Conservation (phyloP, 2,888 invertebrate genomes). For the Himalopsyche japonica region DNA sequence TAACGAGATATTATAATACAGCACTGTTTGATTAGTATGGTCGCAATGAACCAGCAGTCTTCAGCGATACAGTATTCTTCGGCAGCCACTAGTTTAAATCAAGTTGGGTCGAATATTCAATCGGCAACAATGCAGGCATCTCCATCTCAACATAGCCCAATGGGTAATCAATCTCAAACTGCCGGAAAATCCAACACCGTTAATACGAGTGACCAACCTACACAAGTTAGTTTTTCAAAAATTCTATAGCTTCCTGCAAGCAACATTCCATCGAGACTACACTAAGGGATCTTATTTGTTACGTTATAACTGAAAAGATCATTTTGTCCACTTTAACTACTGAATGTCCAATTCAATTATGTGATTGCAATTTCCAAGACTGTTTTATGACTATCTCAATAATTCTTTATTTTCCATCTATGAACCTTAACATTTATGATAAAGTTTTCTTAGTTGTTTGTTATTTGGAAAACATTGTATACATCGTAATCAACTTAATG, state of each 20-base stretch:
- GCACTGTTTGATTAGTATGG: neutral
- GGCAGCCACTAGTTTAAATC: slow-evolving; percentile 2
- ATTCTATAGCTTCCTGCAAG: neutral
- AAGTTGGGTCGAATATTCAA: slow-evolving; percentile 48
- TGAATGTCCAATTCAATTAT: too few relatives aligned
- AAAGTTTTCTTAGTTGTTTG: too few relatives aligned
- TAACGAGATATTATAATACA: neutral
- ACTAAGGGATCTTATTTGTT: too few relatives aligned
- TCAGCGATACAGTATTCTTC: slow-evolving; percentile 30
- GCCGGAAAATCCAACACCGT: slow-evolving; percentile 46
- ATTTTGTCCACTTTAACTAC: too few relatives aligned
- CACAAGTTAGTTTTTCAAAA: slow-evolving; percentile 46
- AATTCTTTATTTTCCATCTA: too few relatives aligned
- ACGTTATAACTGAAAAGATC: too few relatives aligned
- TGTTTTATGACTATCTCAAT: too few relatives aligned
- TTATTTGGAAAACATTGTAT: too few relatives aligned
- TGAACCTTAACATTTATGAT: too few relatives aligned
- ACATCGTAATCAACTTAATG: too few relatives aligned
- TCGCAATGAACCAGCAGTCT: slow-evolving; percentile 29
- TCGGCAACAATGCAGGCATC: slow-evolving; percentile 52
- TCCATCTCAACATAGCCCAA: slow-evolving; percentile 55
- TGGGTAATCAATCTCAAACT: slow-evolving; percentile 51
- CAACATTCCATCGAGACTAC: too few relatives aligned
- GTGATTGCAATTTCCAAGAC: too few relatives aligned
- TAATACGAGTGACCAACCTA: slow-evolving; percentile 48